Evolutionary conservation across 1,140 invertebrate species (phyloP).

Genomic region (Chlorops oryzae): DNA sequence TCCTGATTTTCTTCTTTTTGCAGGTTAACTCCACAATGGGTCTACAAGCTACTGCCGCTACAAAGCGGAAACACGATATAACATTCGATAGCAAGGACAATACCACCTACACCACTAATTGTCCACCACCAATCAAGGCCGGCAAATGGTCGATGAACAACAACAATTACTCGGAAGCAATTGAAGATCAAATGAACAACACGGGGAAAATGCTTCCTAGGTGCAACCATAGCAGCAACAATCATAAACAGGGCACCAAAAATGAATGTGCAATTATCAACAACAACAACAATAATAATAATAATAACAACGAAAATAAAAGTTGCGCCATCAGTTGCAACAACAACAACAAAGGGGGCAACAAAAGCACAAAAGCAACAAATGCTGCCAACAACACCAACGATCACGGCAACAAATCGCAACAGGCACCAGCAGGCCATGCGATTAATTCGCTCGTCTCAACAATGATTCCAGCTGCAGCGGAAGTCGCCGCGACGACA

Average conservation of each 20-base stretch:
- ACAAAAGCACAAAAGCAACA: not conserved
- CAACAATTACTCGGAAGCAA: conserved; percentile 44
- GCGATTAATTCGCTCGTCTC: not conserved
- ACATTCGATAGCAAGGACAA: conserved; percentile 45
- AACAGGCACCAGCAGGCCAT: too few relatives aligned
- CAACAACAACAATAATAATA: conserved; percentile 27
- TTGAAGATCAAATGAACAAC: conserved; percentile 27
- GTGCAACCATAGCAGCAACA: conserved; percentile 11
- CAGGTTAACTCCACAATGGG: conserved; percentile 72
- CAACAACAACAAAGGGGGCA: conserved; percentile 6
- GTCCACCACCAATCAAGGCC: conserved; percentile 49
- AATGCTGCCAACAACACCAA: conserved; percentile 10
- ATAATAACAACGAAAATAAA: conserved; percentile 7
- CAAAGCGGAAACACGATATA: conserved; percentile 60
- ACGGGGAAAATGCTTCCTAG: too few relatives aligned
- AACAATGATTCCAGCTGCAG: conserved; percentile 14
- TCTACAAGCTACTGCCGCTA: conserved; percentile 63
- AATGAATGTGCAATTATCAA: conserved; percentile 7
- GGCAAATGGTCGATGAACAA: conserved; percentile 49
- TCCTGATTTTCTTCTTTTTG: conserved; percentile 33
- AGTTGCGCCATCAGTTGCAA: not conserved
- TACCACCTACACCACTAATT: conserved; percentile 39
- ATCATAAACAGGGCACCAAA: conserved; percentile 21
- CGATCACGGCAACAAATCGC: conserved; percentile 14
- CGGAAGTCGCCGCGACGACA: conserved; percentile 25